phyloP scores from a whole-genome alignment of 2,113 vertebrate genomes.

The Megaceryle maxima region DNA sequence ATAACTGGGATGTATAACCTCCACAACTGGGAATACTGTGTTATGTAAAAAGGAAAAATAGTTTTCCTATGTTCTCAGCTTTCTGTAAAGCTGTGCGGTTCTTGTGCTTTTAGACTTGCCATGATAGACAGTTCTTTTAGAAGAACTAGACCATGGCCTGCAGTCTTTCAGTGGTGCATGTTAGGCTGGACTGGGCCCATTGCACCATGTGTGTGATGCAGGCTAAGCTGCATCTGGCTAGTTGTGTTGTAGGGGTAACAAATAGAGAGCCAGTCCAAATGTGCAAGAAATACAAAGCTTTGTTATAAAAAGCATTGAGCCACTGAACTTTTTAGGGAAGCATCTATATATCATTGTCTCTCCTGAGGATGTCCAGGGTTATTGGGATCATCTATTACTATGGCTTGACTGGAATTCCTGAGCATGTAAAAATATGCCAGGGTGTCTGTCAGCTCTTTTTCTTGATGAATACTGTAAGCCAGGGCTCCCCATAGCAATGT shows the following conservation, averaged over 20 bases:
- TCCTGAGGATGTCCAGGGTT: neutral
- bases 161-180: neutral
- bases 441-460: neutral
- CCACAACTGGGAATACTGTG: neutral
- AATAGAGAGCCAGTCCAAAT: neutral
- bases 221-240: neutral
- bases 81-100: neutral
- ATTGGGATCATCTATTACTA: neutral
- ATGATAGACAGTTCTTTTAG: neutral
- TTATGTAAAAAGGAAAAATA: neutral
- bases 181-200: neutral
- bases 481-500: neutral
- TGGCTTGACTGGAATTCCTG: neutral
- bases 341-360: rapidly evolving
- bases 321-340: neutral
- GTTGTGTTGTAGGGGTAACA: neutral
- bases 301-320: neutral
- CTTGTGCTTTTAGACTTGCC: neutral
- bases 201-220: neutral
- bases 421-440: neutral
- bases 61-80: neutral
- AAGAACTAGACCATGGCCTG: neutral
- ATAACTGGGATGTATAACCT: neutral
- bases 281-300: neutral
- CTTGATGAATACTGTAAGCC: neutral